Evolutionary conservation across 2,888 invertebrate genomes (phyloP), one percentile per base, ranked within the genome.

Genomic region (Urechis unicinctus): DNA sequence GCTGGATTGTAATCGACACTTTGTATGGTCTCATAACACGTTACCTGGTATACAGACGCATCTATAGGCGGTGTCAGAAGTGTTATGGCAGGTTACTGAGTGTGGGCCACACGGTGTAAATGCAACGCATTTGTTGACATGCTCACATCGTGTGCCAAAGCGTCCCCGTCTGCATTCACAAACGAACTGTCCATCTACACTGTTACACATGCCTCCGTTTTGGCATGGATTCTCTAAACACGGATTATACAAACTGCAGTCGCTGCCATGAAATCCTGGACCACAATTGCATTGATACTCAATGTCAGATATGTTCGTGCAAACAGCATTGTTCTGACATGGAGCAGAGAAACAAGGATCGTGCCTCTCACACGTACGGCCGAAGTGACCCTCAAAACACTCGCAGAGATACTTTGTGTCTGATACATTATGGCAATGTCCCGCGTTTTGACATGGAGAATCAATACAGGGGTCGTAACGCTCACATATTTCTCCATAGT

Each of bases 321-420:
- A 78, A 3, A 60, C 61, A 13, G 67, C 71, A 13, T 66, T 67
- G 55, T 71, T 68, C 25, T 59, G 48, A 54, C 78, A 78, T 0
- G 74, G 74, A 3, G 61, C 56, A 1, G 60, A 56, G 13, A 57
- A 50, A 45, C 73, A 72, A 2, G 61, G 64, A 50, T 74, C 62
- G 25, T 52, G 54, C 3, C 54, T 50, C 24, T 66, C 52, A 55
- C 74, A 74, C 44, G 53, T 59, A 5, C 56, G 21, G 1, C 72
- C 72, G 22, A 60, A 66, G 58, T 63, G 72, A 21, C 72, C 72
- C 2, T 49, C 42, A 30, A 54, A 48, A 50, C 74, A 74, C 17
- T 55, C n/a, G 54, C 74, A 74, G 3, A 52, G 24, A 44, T 58
- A 66, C 24, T 50, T 57, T 0, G 45, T 53, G 17, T 58, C 55